Conservation (phyloP, 2,797 vertebrate species). For the Arrhamphus sclerolepis region DNA sequence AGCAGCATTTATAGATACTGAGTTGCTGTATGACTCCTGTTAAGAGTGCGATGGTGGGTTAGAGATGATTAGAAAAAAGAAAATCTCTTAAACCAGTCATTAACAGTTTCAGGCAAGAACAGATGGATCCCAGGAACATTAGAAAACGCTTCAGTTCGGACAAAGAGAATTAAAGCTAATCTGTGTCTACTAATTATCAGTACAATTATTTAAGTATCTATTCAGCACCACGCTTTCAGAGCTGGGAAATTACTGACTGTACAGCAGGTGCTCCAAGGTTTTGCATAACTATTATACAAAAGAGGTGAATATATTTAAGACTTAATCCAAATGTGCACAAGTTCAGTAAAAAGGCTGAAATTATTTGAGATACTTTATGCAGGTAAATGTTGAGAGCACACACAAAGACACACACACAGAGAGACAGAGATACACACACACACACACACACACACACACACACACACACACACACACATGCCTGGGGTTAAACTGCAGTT, state of each 20-base stretch:
- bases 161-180: conserved; percentile 31
- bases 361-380: conserved; percentile 27
- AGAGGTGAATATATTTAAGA: conserved; percentile 56
- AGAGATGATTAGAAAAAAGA: conserved; percentile 33
- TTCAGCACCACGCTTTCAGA: conserved; percentile 22
- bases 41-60: conserved; percentile 19
- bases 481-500: too few species aligned
- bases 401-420: too few species aligned
- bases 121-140: conserved; percentile 27
- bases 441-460: too few species aligned
- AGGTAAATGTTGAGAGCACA: conserved; percentile 35
- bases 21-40: conserved; percentile 22
- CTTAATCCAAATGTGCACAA: conserved; percentile 30
- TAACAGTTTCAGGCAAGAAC: conserved; percentile 35
- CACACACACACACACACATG: too few species aligned
- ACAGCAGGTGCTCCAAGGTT: conserved; percentile 46
- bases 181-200: conserved; percentile 37
- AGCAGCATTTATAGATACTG: conserved; percentile 2
- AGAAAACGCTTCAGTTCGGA: conserved; percentile 20
- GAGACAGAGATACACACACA: too few species aligned
- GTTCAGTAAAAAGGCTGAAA: conserved; percentile 21
- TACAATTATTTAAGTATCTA: conserved; percentile 28
- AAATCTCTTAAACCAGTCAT: conserved; percentile 6
- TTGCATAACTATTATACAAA: conserved; percentile 21
- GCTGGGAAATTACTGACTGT: conserved; percentile 24